A percentile compares a stretch with the other conserved stretches of the same genome.
Evolutionary conservation across 2,888 invertebrate genomes (phyloP).

Genomic region (Cistogaster globosa): DNA sequence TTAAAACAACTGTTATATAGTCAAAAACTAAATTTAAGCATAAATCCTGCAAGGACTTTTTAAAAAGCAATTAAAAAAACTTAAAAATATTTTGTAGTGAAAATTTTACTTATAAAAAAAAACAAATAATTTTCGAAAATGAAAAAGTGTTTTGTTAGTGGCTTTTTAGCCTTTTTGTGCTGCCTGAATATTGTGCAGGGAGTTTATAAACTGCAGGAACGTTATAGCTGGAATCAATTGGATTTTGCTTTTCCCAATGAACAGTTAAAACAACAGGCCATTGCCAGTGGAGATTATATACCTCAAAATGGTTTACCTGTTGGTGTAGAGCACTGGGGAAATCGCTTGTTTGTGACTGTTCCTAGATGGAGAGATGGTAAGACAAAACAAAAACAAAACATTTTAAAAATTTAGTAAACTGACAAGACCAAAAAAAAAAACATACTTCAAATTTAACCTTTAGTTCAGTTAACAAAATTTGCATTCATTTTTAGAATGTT

Average conservation of each 20-base stretch:
- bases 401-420: not conserved
- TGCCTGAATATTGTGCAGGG: conserved; percentile 72
- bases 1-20: not conserved
- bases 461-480: no score
- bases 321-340: conserved; percentile 91
- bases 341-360: conserved; percentile 92
- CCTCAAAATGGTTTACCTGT: conserved; percentile 92
- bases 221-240: conserved; percentile 89
- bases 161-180: conserved; percentile 59
- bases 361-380: conserved; percentile 92
- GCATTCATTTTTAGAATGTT: no score
- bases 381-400: conserved; percentile 68
- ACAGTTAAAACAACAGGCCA: conserved; percentile 86
- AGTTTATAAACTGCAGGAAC: conserved; percentile 86
- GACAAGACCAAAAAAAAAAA: no score
- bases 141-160: conserved; percentile 45
- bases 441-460: no score
- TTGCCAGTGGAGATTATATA: conserved; percentile 87
- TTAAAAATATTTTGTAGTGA: conserved; percentile 2
- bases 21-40: not conserved
- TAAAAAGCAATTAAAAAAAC: conserved; percentile 1
- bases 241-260: conserved; percentile 90
- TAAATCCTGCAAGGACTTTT: conserved; percentile 35
- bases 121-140: conserved; percentile 26
- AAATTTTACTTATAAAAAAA: not conserved